These are phyloP conservation scores for Acanthiza pusilla DNA, from an alignment of 2,797 vertebrate species.

Conservation along the genomic window DNA sequence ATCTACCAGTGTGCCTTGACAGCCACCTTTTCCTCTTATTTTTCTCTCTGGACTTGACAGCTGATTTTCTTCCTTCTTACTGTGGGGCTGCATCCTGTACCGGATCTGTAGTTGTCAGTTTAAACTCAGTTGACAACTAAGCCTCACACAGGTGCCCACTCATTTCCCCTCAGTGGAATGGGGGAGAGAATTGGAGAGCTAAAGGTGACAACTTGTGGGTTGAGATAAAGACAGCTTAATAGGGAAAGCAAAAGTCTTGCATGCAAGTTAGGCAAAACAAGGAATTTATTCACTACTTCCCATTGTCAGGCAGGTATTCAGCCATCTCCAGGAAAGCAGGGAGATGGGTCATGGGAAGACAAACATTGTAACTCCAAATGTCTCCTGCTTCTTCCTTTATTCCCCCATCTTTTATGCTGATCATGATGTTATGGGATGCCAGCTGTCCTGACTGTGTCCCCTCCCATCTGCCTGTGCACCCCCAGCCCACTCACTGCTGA, in stretches of 20 bases:
- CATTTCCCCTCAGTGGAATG: background rate
- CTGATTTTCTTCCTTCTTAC: background rate
- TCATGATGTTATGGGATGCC: background rate
- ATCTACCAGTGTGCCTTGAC: background rate
- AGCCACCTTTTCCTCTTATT: background rate
- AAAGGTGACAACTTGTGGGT: background rate
- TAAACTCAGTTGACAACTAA: background rate
- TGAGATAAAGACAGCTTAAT: background rate
- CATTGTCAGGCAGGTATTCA: background rate
- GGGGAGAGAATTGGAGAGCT: background rate
- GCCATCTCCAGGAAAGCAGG: background rate
- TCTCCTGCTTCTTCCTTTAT: background rate
- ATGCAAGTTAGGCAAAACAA: background rate
- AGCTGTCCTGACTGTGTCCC: background rate
- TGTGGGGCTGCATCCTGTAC: background rate
- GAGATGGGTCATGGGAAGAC: background rate
- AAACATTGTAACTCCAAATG: accelerated
- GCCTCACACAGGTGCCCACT: background rate
- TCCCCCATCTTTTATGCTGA: background rate
- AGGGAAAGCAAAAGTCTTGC: background rate
- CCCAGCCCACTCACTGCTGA: background rate
- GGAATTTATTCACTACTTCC: background rate
- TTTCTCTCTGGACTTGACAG: background rate
- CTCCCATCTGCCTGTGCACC: background rate
- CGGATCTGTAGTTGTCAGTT: background rate